A percentile compares a stretch with the other conserved stretches of the same genome.
These are phyloP conservation scores for Microcebus ravelobensis DNA, from an alignment of 2,113 vertebrate genomes.

Conservation along the genomic window DNA sequence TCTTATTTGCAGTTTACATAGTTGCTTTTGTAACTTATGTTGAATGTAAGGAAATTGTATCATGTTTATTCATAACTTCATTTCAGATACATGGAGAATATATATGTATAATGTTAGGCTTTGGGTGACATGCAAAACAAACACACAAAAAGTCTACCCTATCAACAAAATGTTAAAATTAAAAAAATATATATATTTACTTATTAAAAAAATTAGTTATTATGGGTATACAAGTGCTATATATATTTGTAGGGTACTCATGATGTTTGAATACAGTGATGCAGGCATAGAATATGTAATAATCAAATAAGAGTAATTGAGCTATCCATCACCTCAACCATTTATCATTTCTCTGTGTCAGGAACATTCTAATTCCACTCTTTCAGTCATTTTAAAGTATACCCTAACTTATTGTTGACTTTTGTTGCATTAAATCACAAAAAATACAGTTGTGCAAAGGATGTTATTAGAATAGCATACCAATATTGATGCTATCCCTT, in stretches of 20 bases:
- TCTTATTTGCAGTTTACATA: neutral
- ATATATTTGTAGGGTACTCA: no score
- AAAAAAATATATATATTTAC: neutral
- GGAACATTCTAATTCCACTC: no score
- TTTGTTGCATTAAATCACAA: neutral
- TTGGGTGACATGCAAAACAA: neutral
- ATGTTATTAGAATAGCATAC: neutral
- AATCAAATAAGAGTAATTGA: no score
- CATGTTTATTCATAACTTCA: neutral
- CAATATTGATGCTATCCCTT: rapidly evolving
- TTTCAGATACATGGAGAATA: no score
- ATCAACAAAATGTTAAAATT: neutral
- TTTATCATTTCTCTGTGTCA: no score
- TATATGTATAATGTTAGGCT: neutral
- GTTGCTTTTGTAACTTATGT: neutral
- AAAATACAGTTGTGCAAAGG: neutral
- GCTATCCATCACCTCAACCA: no score
- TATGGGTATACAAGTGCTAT: no score
- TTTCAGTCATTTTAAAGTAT: no score
- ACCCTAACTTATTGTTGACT: neutral
- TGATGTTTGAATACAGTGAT: no score
- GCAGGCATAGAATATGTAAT: no score
- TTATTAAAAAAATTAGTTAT: no score
- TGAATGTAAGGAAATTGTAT: neutral
- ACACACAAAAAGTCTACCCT: neutral